phyloP scores from a whole-genome alignment of 2,888 invertebrate species.

The Palloptera scutellata region DNA sequence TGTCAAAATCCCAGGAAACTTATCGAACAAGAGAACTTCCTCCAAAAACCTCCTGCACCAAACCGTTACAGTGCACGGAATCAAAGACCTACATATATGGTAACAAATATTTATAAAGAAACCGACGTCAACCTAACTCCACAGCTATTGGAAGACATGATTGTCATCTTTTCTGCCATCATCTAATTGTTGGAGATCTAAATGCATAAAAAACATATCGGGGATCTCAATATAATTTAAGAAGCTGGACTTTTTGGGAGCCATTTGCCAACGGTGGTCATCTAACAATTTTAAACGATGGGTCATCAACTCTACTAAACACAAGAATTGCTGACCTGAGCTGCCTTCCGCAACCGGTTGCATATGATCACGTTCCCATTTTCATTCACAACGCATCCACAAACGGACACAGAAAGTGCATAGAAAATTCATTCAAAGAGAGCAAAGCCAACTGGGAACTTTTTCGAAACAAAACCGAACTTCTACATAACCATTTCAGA shows the following conservation, averaged over 20 bases:
- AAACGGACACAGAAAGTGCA: background rate
- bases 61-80: constrained; percentile 3
- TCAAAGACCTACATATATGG: too few species aligned
- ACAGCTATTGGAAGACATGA: background rate
- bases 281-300: constrained; percentile 23
- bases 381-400: background rate
- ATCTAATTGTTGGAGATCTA: constrained; percentile 19
- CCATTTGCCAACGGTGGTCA: constrained; percentile 1
- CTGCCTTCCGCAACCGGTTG: background rate
- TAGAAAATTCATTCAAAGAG: background rate
- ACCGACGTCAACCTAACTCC: background rate
- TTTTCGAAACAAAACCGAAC: background rate
- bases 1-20: background rate
- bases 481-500: background rate
- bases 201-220: constrained; percentile 26
- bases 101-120: background rate
- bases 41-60: background rate
- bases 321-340: constrained; percentile 1
- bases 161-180: background rate
- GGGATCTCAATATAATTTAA: constrained; percentile 12
- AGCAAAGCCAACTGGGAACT: constrained; percentile 9
- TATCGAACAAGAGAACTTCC: background rate
- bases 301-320: constrained; percentile 22
- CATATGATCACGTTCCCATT: background rate
- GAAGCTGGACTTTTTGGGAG: constrained; percentile 16